Base-by-base conservation (phyloP, 2,888 invertebrate species). In the Macaria notata region DNA sequence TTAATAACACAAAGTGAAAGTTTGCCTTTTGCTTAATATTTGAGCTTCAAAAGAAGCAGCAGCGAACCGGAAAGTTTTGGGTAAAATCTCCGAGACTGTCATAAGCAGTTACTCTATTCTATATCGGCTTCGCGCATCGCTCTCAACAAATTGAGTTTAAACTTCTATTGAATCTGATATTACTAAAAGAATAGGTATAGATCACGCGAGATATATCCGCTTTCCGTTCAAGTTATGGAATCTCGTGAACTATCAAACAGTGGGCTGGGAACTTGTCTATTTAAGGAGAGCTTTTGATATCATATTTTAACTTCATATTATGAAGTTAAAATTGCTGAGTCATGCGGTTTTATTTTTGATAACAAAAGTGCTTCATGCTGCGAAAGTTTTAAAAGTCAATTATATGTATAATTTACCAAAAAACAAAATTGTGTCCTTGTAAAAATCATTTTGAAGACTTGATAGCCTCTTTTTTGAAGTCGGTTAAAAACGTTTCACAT, bases 21-120 rank as follows among this genome's bases (percentile, higher is more conserved):
- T 59, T 59, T 47, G 46, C 31, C 59, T 48, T 44, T 31, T 19
- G 41, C 46, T 59, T 51, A 59, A 51, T 54, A 54, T 54, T 48
- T 33, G 44, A 59, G 47, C 59, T 54, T 54, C 59, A 59, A 59
- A 58, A 63, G 64, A 61, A 63, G 56, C 59, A 59, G 60, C 43
- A 65, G 56, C 62, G 56, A 49, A 56, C 59, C 61, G 63, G 63
- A 62, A 67, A 63, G 57, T 65, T 67, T 64, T 36, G 33, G 61
- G 42, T 59, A 61, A 63, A 65, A 67, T 50, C 62, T 62, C 60
- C 49, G 54, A 62, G 62, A 59, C 63, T 63, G 66, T 63, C 63
- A 63, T 53, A 55, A 65, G 54, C 64, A 59, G 62, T 63, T 63
- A 56, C 56, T 59, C 58, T 62, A 54, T 30, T 60, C 47, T 60